A percentile compares a stretch with the other conserved stretches of the same genome.
These are phyloP conservation scores for Proterorhinus semilunaris DNA, from an alignment of 2,113 vertebrate genomes.

Conservation along the genomic window DNA sequence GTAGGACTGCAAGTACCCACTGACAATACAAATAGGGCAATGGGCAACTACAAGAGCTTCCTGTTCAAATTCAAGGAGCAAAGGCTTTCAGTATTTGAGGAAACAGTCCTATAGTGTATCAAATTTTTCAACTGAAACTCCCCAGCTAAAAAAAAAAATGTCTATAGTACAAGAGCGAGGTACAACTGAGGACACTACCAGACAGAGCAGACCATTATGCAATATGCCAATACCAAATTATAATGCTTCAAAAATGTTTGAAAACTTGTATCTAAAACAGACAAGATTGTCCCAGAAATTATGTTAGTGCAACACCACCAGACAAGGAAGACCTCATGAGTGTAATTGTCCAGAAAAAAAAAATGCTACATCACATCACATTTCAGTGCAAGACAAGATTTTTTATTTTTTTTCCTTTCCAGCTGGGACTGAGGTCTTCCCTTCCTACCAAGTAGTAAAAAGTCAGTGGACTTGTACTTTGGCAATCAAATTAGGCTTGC, in stretches of 20 bases:
- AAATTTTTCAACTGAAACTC: constrained; percentile 23
- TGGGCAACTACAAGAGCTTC: constrained; percentile 27
- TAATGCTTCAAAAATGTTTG: constrained; percentile 44
- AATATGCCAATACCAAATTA: constrained; percentile 1
- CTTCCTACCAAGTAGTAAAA: constrained; percentile 32
- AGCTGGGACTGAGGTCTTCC: constrained; percentile 51
- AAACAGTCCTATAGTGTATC: constrained; percentile 23
- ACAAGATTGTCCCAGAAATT: constrained; percentile 75
- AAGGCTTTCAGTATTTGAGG: constrained; percentile 15
- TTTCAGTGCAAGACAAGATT: constrained; percentile 69
- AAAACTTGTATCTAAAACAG: constrained; percentile 41
- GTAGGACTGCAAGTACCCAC: constrained; percentile 32
- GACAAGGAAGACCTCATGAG: constrained; percentile 84
- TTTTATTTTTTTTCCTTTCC: constrained; percentile 47
- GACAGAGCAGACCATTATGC: constrained; percentile 4
- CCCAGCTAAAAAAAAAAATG: constrained; percentile 17
- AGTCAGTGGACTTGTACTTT: constrained; percentile 10
- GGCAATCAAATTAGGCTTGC: constrained; percentile 28
- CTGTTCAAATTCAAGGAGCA: constrained; percentile 11
- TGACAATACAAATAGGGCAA: constrained; percentile 39
- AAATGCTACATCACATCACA: constrained; percentile 71
- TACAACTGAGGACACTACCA: constrained; percentile 16
- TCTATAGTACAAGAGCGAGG: constrained; percentile 9
- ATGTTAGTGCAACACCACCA: constrained; percentile 88
- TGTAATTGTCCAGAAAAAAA: constrained; percentile 61